A percentile compares a stretch with the other conserved stretches of the same genome.
Conservation (phyloP, 30 jellyfish, hydroid and myxozoan species). For the Chironex yamaguchii region DNA sequence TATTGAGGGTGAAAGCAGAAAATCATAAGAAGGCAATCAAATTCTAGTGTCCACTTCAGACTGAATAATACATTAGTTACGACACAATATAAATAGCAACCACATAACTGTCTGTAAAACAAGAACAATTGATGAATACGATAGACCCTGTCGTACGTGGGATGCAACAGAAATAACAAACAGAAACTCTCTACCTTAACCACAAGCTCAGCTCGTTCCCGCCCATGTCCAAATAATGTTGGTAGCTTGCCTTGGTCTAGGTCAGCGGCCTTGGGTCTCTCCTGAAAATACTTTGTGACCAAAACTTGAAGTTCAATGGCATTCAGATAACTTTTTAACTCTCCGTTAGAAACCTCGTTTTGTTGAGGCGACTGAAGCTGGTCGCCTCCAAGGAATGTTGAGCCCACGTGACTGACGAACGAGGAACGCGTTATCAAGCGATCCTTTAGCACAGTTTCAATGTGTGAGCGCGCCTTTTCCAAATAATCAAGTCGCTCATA, state of each 20-base stretch:
- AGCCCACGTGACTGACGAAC: conserved; percentile 91
- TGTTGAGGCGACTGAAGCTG: conserved; percentile 40
- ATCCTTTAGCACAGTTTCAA: conserved; percentile 79
- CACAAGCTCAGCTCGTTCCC: conserved; percentile 90
- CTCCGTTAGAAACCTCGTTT: conserved; percentile 82
- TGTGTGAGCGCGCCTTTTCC: conserved; percentile 77
- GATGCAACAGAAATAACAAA: too few relatives aligned
- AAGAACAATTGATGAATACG: too few relatives aligned
- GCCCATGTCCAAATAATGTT: conserved; percentile 94
- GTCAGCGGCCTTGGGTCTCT: conserved; percentile 9
- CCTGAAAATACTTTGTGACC: conserved; percentile 74
- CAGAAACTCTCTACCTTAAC: conserved; percentile 42
- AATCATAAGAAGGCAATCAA: too few relatives aligned
- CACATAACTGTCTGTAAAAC: too few relatives aligned
- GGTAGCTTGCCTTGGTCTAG: conserved; percentile 63
- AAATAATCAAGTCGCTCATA: conserved; percentile 61
- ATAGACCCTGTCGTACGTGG: too few relatives aligned
- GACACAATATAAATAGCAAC: too few relatives aligned
- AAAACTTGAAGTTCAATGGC: conserved; percentile 83
- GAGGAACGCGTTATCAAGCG: conserved; percentile 70
- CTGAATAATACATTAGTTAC: too few relatives aligned
- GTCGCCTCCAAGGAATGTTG: conserved; percentile 71
- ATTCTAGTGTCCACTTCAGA: too few relatives aligned
- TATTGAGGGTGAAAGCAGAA: too few relatives aligned
- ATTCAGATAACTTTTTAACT: conserved; percentile 79